Conservation (phyloP, 1,140 invertebrate species). For the Drosophila mayri region DNA sequence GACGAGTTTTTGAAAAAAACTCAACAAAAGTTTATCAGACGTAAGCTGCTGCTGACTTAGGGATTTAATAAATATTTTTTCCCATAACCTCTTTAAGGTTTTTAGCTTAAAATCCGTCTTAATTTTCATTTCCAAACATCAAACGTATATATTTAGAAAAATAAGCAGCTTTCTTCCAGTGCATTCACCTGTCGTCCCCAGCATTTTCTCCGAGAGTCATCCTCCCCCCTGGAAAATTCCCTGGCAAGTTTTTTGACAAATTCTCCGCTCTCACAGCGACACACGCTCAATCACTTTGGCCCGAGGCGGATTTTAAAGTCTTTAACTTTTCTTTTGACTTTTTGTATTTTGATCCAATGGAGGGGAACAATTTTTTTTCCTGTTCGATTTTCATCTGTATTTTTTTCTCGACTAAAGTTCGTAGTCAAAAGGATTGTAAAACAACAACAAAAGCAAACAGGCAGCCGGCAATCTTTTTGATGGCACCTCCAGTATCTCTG, state of each 20-base stretch:
- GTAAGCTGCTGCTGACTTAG: too few species aligned
- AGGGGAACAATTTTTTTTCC: slow-evolving; percentile 48
- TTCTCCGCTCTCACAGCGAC: slow-evolving; percentile 54
- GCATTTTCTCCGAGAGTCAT: slow-evolving; percentile 39
- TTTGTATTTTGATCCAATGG: slow-evolving; percentile 55
- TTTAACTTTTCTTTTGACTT: slow-evolving; percentile 83
- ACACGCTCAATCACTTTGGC: slow-evolving; percentile 76
- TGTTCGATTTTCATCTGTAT: slow-evolving; percentile 23
- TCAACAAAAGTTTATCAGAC: neutral
- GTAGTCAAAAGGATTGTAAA: slow-evolving; percentile 72
- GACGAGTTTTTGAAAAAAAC: too few species aligned
- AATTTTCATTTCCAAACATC: too few species aligned
- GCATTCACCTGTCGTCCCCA: slow-evolving; percentile 56
- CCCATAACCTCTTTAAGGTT: too few species aligned
- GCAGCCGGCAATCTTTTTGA: slow-evolving; percentile 70
- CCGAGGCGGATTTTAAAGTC: slow-evolving; percentile 76
- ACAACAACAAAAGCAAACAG: slow-evolving; percentile 52
- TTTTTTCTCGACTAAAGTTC: slow-evolving; percentile 44
- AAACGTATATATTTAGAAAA: too few species aligned
- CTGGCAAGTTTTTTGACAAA: slow-evolving; percentile 58
- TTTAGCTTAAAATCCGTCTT: too few species aligned
- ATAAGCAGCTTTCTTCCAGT: neutral
- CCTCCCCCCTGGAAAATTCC: slow-evolving; percentile 21
- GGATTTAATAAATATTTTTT: too few species aligned
- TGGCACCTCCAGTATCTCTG: slow-evolving; percentile 50